A percentile compares a stretch with the other conserved stretches of the same genome.
Evolutionary conservation across 2,113 vertebrate genomes (phyloP).

Genomic region (Onychorhynchus coronatus): DNA sequence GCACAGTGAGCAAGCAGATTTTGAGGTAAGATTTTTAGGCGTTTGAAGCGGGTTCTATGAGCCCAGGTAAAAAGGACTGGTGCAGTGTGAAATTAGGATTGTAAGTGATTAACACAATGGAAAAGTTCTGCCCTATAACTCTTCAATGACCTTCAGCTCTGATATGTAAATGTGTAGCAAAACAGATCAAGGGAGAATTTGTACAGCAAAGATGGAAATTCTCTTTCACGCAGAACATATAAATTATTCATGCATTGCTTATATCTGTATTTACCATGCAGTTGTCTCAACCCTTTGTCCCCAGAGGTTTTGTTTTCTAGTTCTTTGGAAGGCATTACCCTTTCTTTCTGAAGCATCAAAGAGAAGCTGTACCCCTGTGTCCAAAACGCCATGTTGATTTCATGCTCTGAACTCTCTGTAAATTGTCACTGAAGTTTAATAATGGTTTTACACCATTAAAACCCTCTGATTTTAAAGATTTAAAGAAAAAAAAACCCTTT

Average conservation of each 20-base stretch:
- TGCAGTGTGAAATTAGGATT: constrained; percentile 68
- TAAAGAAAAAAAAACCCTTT: not conserved
- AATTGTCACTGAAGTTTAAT: not conserved
- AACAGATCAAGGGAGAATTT: constrained; percentile 54
- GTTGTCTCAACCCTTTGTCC: not conserved
- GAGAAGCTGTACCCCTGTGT: not conserved
- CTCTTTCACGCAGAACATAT: not conserved
- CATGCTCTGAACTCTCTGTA: not conserved
- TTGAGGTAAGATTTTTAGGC: not conserved
- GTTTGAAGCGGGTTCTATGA: too few relatives aligned
- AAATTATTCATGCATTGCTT: constrained; percentile 27
- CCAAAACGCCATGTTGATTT: not conserved
- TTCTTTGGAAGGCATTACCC: not conserved
- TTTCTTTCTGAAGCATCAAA: not conserved
- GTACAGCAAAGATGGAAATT: constrained; percentile 33
- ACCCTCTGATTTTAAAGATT: not conserved
- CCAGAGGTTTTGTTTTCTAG: not conserved
- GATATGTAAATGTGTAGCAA: constrained; percentile 60
- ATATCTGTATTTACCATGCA: constrained; percentile 10
- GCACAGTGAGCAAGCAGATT: constrained; percentile 14
- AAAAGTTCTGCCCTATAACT: constrained; percentile 66
- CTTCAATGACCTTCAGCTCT: constrained; percentile 57
- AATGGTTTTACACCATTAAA: not conserved
- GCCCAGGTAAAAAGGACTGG: constrained; percentile 24
- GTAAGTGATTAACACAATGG: constrained; percentile 69